Evolutionary conservation across 2,888 invertebrate genomes (phyloP).

Genomic region (Rugalucina vietnamica): DNA sequence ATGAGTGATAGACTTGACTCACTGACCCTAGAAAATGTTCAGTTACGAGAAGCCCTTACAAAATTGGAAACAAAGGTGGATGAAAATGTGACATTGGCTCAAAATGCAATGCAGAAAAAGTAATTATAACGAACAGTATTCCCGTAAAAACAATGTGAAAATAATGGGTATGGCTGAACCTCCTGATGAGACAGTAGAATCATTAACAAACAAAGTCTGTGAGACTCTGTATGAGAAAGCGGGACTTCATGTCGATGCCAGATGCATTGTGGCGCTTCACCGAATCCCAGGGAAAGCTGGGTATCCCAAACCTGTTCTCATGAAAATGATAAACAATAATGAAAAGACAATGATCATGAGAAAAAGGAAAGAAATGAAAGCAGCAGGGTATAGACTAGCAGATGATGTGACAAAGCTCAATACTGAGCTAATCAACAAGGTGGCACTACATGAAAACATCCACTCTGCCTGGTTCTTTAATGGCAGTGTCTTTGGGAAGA

Average conservation of each 20-base stretch:
- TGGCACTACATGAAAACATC: neutral
- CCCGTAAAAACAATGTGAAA: slow-evolving; percentile 10
- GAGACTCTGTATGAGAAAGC: neutral
- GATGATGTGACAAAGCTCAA: slow-evolving; percentile 24
- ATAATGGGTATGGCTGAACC: neutral
- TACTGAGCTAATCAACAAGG: slow-evolving; percentile 1
- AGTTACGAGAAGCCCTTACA: neutral
- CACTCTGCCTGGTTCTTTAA: slow-evolving; percentile 29
- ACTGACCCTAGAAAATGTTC: neutral
- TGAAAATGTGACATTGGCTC: neutral
- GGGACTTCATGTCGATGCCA: neutral
- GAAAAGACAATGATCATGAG: neutral
- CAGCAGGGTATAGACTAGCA: neutral
- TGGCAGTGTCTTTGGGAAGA: slow-evolving; percentile 17
- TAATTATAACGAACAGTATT: slow-evolving; percentile 16
- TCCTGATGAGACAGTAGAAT: neutral
- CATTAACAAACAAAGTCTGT: neutral
- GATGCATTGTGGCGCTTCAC: neutral
- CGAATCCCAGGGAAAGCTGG: slow-evolving; percentile 20
- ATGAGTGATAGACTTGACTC: neutral
- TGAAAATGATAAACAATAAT: slow-evolving; percentile 8
- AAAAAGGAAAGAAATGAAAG: slow-evolving; percentile 22
- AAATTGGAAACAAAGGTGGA: neutral
- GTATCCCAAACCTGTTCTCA: neutral
- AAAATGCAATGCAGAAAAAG: neutral